Conservation (phyloP, 2,888 invertebrate genomes). For the Xestia ashworthii region DNA sequence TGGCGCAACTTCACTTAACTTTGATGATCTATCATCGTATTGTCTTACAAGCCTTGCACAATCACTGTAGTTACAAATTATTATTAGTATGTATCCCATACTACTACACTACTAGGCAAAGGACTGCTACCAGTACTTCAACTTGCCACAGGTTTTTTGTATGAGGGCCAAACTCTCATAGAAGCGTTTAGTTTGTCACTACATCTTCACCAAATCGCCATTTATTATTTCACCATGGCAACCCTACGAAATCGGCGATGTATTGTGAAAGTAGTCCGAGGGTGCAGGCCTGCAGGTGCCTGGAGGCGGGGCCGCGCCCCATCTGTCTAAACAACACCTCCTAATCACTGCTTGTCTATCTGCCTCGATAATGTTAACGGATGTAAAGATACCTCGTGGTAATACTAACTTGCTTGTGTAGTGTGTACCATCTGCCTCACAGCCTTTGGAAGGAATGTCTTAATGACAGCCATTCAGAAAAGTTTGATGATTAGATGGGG, state of each 20-base stretch:
- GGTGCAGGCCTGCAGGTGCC: constrained; percentile 69
- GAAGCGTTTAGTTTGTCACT: not conserved
- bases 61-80: not conserved
- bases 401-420: constrained; percentile 1
- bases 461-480: not conserved
- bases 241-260: constrained; percentile 50
- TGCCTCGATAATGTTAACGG: constrained; percentile 60
- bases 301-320: constrained; percentile 70
- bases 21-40: not conserved
- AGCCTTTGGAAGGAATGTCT: not conserved
- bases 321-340: constrained; percentile 76
- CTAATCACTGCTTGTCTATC: constrained; percentile 53
- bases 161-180: not conserved
- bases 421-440: not conserved
- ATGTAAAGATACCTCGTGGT: constrained; percentile 15
- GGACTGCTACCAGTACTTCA: not conserved
- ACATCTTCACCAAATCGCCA: not conserved
- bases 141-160: not conserved
- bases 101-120: not conserved
- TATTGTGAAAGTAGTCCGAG: constrained; percentile 72
- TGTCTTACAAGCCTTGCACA: not conserved
- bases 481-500: not conserved
- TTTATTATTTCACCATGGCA: constrained; percentile 6
- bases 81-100: not conserved
- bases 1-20: not conserved